These are phyloP conservation scores for Sericinus montela DNA, from an alignment of 2,888 invertebrate genomes.

Conservation along the genomic window DNA sequence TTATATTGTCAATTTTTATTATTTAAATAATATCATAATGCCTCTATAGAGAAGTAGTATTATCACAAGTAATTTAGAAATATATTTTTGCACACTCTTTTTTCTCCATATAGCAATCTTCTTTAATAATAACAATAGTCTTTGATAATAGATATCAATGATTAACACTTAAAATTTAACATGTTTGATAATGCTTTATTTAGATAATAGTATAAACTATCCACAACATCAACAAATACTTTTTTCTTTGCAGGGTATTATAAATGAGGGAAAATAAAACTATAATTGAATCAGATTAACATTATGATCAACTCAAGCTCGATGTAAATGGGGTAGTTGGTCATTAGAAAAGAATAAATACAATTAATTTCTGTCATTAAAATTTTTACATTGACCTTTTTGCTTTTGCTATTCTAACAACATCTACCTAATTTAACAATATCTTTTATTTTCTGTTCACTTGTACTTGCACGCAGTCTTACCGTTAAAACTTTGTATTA, in stretches of 20 bases:
- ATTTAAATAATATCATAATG: too few relatives aligned
- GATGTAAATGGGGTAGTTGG: conserved; percentile 16
- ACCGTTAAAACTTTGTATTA: conserved; percentile 5
- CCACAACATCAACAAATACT: conserved; percentile 22
- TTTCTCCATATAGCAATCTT: too few relatives aligned
- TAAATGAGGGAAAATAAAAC: conserved; percentile 46
- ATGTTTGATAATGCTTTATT: too few relatives aligned
- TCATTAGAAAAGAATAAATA: conserved; percentile 9
- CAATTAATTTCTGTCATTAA: conserved; percentile 17
- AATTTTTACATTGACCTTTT: conserved; percentile 11
- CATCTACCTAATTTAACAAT: conserved; percentile 32
- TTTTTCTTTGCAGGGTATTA: conserved; percentile 65
- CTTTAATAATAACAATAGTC: too few relatives aligned
- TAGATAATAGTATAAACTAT: too few relatives aligned
- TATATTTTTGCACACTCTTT: too few relatives aligned
- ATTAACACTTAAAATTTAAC: too few relatives aligned
- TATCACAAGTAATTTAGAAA: too few relatives aligned
- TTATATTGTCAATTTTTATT: too few relatives aligned
- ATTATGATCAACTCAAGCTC: conserved; percentile 16
- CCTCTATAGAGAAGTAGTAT: too few relatives aligned
- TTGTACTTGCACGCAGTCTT: conserved; percentile 13
- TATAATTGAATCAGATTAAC: conserved; percentile 21
- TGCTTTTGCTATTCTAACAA: conserved; percentile 58
- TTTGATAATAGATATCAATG: too few relatives aligned
- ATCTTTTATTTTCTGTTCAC: conserved; percentile 4